Conservation (phyloP, 2,888 invertebrate species). For the Gnatocerus cornutus region DNA sequence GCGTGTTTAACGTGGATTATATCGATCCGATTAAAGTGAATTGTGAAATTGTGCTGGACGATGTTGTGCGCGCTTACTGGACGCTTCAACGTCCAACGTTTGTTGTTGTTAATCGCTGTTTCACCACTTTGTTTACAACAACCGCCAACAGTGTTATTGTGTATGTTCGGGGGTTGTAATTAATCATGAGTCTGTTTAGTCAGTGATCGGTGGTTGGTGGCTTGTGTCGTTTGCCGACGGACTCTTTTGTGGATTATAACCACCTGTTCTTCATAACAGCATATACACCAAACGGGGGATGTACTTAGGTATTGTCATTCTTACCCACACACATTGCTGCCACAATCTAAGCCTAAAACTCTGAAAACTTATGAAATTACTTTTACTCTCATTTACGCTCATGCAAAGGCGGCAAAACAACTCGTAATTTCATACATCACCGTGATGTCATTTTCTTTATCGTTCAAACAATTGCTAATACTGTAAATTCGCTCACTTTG, state of each 20-base stretch:
- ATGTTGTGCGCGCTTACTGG: constrained; percentile 34
- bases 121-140: constrained; percentile 44
- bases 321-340: background rate
- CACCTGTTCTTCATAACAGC: constrained; percentile 38
- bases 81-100: constrained; percentile 9
- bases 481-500: constrained; percentile 19
- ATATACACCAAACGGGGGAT: constrained; percentile 31
- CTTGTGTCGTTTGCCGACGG: constrained; percentile 28
- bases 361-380: background rate
- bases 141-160: constrained; percentile 38
- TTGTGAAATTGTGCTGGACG: constrained; percentile 41
- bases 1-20: constrained; percentile 51
- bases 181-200: constrained; percentile 15
- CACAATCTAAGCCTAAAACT: background rate
- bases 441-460: background rate
- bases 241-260: constrained; percentile 39
- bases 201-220: constrained; percentile 16
- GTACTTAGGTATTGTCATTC: constrained; percentile 39
- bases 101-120: constrained; percentile 25
- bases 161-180: constrained; percentile 17
- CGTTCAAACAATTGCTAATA: background rate
- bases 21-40: constrained; percentile 52
- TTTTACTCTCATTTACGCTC: too few species aligned
- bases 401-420: background rate
- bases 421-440: constrained; percentile 5